A percentile compares a stretch with the other conserved stretches of the same genome.
phyloP scores from a whole-genome alignment of 1,140 invertebrate species.

The Aphelenchoides besseyi region DNA sequence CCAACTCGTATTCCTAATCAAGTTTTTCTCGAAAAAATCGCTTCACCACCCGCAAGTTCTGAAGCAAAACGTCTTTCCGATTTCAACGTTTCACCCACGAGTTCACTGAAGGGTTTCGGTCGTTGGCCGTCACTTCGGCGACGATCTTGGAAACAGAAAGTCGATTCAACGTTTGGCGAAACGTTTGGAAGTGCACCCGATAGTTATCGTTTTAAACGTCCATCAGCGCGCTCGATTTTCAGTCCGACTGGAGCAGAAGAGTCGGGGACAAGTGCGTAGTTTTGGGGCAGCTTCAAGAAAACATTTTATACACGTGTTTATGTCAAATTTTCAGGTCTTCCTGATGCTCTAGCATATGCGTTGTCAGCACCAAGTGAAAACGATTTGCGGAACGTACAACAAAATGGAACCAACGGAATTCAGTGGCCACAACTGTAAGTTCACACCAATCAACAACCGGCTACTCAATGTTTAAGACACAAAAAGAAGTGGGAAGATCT shows the following conservation, averaged over 20 bases:
- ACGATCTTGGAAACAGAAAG: constrained; percentile 1
- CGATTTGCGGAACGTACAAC: neutral
- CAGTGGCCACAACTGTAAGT: constrained; percentile 29
- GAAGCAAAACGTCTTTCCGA: neutral
- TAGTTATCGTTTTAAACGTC: neutral
- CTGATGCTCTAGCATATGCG: neutral
- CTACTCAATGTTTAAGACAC: constrained; percentile 34
- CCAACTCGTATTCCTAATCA: constrained; percentile 8
- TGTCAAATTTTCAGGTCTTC: constrained; percentile 23
- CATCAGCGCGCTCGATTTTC: neutral
- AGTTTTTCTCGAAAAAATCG: constrained; percentile 13
- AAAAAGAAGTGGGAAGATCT: constrained; percentile 50
- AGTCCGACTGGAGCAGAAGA: neutral
- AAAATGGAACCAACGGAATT: neutral
- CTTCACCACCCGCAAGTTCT: neutral
- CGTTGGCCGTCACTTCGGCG: constrained; percentile 3
- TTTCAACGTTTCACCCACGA: neutral
- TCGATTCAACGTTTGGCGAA: neutral
- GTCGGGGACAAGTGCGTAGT: no score
- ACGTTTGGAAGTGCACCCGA: neutral
- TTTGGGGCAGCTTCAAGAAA: no score
- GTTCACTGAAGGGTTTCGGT: neutral
- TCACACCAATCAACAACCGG: neutral
- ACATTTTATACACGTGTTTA: no score
- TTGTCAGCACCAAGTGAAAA: neutral